Conservation (phyloP, 2,888 invertebrate species). For the Netelia virgata region DNA sequence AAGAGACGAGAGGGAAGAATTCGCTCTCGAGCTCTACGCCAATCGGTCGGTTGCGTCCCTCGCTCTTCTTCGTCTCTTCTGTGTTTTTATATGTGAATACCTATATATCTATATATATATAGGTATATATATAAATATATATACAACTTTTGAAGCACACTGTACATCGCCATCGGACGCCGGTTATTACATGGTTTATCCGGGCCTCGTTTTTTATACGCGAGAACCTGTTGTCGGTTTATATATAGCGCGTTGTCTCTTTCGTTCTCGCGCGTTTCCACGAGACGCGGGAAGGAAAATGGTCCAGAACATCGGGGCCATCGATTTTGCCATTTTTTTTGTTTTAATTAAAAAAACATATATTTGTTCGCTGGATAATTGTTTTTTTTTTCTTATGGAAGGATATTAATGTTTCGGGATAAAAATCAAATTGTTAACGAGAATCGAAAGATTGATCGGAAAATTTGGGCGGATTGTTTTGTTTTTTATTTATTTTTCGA, state of each 20-base stretch:
- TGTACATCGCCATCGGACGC: slow-evolving; percentile 22
- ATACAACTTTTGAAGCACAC: background rate
- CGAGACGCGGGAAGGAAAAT: too few species aligned
- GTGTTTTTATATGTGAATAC: background rate
- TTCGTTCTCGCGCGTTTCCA: too few species aligned
- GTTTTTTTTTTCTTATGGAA: too few species aligned
- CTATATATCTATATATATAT: background rate
- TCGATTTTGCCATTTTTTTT: too few species aligned
- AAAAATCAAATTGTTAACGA: too few species aligned
- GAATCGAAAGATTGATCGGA: too few species aligned
- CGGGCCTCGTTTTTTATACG: background rate
- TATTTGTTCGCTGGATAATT: too few species aligned
- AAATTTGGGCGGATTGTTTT: too few species aligned
- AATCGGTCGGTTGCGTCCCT: background rate
- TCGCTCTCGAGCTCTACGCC: background rate
- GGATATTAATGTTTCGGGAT: too few species aligned
- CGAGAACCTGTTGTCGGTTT: slow-evolving; percentile 1
- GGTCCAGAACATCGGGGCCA: too few species aligned
- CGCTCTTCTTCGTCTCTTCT: background rate
- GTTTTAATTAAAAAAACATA: too few species aligned
- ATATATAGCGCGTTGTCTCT: background rate
- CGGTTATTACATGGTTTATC: slow-evolving; percentile 27
- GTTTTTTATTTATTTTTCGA: too few species aligned
- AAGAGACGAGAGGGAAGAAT: slow-evolving; percentile 27
- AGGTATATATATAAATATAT: background rate